Evolutionary conservation across 2,113 vertebrate genomes (phyloP).

Genomic region (Phylloscopus whistleri): DNA sequence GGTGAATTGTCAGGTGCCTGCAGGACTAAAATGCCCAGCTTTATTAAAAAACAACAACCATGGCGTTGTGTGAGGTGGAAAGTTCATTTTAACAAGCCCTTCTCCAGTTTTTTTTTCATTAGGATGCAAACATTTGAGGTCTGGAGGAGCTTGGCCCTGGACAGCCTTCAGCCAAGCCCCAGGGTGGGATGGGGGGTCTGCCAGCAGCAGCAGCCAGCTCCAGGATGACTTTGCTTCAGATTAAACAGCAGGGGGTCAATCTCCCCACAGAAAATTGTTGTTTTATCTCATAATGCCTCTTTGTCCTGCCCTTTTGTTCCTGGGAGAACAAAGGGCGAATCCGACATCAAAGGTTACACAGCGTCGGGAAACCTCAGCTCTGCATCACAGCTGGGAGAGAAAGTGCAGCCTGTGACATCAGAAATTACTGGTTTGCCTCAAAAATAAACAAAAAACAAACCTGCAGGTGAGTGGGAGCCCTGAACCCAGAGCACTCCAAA

Average conservation of each 20-base stretch:
- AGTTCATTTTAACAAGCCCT: not conserved
- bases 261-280: not conserved
- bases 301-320: slow-evolving; percentile 19
- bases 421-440: not conserved
- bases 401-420: not conserved
- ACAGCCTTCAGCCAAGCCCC: not conserved
- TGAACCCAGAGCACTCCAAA: not conserved
- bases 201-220: not conserved
- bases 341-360: slow-evolving; percentile 5
- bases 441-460: not conserved
- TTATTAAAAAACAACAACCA: not conserved
- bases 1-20: not conserved
- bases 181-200: not conserved
- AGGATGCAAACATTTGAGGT: not conserved
- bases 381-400: not conserved
- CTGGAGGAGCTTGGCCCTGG: not conserved
- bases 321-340: slow-evolving; percentile 24
- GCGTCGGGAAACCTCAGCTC: not conserved
- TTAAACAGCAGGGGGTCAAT: not conserved
- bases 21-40: not conserved
- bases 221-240: not conserved
- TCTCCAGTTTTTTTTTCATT: not conserved
- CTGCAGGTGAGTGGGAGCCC: not conserved
- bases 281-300: slow-evolving; percentile 39
- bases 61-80: not conserved